Percentiles rank a stretch among this genome's conserved stretches.
Conservation (phyloP, 2,113 vertebrate species). For the Macroglossus sobrinus region DNA sequence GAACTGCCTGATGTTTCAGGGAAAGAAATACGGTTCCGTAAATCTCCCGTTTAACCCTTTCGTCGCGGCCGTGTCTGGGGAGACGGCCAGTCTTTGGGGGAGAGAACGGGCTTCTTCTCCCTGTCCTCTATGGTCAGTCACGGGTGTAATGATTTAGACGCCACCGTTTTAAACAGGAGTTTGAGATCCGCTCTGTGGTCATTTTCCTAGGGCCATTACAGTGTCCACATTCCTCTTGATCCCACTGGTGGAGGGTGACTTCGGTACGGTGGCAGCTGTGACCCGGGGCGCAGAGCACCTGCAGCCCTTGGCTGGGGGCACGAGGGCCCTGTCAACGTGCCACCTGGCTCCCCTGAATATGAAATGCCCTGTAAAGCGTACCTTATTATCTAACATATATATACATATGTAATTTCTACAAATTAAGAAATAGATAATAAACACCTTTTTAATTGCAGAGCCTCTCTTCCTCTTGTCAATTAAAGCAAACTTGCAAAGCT, state of each 20-base stretch:
- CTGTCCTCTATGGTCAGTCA: neutral
- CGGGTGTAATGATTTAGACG: neutral
- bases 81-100: neutral
- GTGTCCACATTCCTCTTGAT: neutral
- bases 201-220: neutral
- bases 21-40: constrained; percentile 70
- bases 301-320: neutral
- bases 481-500: constrained; percentile 77
- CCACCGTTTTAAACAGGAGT: neutral
- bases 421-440: constrained; percentile 78
- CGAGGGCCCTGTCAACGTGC: neutral
- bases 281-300: neutral
- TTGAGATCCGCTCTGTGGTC: neutral
- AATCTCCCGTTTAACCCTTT: constrained; percentile 80
- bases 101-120: neutral
- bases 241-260: neutral
- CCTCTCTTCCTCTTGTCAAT: constrained; percentile 75
- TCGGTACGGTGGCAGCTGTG: neutral
- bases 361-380: neutral
- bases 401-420: constrained; percentile 55
- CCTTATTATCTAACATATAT: constrained; percentile 43
- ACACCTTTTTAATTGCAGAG: constrained; percentile 76
- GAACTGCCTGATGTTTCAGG: constrained; percentile 79
- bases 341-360: constrained; percentile 12
- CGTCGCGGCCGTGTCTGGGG: neutral